Conservation (phyloP, 2,888 invertebrate species). For the Acleris cristana region DNA sequence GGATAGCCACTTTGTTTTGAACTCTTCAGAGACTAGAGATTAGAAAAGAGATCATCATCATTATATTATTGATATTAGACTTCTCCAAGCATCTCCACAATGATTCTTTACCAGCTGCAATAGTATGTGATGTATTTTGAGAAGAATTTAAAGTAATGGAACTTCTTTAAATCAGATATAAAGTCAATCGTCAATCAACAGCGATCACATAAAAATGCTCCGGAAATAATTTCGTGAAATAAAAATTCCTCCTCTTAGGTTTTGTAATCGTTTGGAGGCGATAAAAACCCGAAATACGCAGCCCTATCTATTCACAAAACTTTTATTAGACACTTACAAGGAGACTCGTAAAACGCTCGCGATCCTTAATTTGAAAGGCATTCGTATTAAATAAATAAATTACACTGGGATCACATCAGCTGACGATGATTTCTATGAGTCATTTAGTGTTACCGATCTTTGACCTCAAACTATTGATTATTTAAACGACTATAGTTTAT, state of each 20-base stretch:
- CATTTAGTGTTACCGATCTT: slow-evolving; percentile 9
- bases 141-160: no score
- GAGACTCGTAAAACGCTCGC: slow-evolving; percentile 28
- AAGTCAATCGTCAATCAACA: slow-evolving; percentile 25
- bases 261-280: slow-evolving; percentile 34
- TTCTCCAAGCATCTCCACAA: no score
- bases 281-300: slow-evolving; percentile 34
- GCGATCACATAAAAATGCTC: slow-evolving; percentile 16
- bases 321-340: slow-evolving; percentile 38
- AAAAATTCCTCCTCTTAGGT: slow-evolving; percentile 33
- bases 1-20: no score
- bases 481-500: not conserved
- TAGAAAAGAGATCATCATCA: no score
- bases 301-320: slow-evolving; percentile 33
- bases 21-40: no score
- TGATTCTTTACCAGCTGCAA: no score
- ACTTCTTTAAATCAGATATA: slow-evolving; percentile 15
- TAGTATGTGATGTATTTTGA: no score
- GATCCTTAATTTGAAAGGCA: slow-evolving; percentile 37
- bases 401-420: slow-evolving; percentile 26
- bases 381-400: slow-evolving; percentile 19
- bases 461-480: not conserved
- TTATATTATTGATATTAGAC: no score
- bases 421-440: slow-evolving; percentile 12
- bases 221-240: slow-evolving; percentile 28